A percentile compares a stretch with the other conserved stretches of the same genome.
These are phyloP conservation scores for Rhyacophila brunnea DNA, from an alignment of 1,140 invertebrate species.

Conservation along the genomic window DNA sequence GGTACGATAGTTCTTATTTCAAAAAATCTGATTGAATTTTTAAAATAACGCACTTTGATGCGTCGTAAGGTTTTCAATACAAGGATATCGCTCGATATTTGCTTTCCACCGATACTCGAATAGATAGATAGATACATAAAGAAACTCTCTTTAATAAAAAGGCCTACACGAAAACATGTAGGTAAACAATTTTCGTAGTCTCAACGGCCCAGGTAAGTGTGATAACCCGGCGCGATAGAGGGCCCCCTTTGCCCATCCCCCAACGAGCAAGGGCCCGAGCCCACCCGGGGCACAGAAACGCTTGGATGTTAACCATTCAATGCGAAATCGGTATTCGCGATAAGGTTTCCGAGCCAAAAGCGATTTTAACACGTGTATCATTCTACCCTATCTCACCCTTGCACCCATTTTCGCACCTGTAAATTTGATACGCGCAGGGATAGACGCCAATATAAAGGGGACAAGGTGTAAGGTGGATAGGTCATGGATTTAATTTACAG, in stretches of 20 bases:
- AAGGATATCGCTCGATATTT: neutral
- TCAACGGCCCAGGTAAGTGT: slow-evolving; percentile 1
- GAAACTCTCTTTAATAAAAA: slow-evolving; percentile 21
- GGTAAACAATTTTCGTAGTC: slow-evolving; percentile 14
- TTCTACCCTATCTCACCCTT: slow-evolving; percentile 15
- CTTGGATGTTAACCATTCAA: slow-evolving; percentile 25
- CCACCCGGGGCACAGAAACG: slow-evolving; percentile 8
- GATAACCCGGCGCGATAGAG: slow-evolving; percentile 6
- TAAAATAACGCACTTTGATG: no score
- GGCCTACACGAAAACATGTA: slow-evolving; percentile 16
- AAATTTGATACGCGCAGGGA: neutral
- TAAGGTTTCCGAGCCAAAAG: slow-evolving; percentile 25
- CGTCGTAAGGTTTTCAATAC: neutral
- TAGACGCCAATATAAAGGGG: neutral
- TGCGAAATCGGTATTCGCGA: slow-evolving; percentile 31
- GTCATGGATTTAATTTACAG: slow-evolving; percentile 14
- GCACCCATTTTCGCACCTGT: slow-evolving; percentile 8
- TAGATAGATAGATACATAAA: slow-evolving; percentile 17
- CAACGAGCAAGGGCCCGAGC: neutral
- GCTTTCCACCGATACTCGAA: slow-evolving; percentile 3
- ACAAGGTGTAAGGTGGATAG: slow-evolving; percentile 5
- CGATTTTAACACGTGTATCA: slow-evolving; percentile 31
- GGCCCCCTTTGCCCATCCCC: neutral
- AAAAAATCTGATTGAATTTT: no score
- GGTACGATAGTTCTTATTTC: no score